Base-by-base conservation (phyloP, 2,888 invertebrate genomes). In the Coenonympha glycerion region DNA sequence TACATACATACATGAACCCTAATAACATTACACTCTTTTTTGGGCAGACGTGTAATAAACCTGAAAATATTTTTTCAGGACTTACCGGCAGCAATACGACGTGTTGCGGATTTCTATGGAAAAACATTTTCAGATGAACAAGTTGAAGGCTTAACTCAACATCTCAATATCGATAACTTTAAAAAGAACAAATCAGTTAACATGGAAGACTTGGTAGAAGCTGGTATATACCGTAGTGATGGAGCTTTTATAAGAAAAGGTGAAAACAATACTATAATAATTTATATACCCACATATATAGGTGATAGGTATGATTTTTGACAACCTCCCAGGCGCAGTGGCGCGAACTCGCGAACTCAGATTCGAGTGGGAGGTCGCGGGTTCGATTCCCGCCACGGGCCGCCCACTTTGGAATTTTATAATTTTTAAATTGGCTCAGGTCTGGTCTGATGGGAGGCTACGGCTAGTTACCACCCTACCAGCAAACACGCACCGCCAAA, bases 101-200 rank as follows among this genome's bases (percentile, higher is more conserved):
- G 81, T 58, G 76, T 92, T 0, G 83, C 89, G 0, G 61, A 76
- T 0, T 92, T 92, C 64, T 69, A 92, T 16, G 81, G 75, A 3
- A 90, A 89, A 65, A 61, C 64, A 0, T 74, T 90, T 40, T 80
- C 73, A 0, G 69, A 75, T 0, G 82, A 88, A 16, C 86, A 93
- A 65, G 63, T 92, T 0, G 64, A 76, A 69, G 72, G 18, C 78
- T 95, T 5, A n/a, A 79, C 83, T 1, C 69, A 90, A 2, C 92
- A 95, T 69, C 87, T 95, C 53, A 85, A 90, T 57, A 92, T 96
- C 56, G 86, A 91, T n/a, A 92, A 90, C 63, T 95, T 96, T 79
- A 90, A 91, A 50, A 84, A 89, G 2, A 95, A 95, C 76, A 86
- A 89, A n/a, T 90, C 91, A 16, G 91, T 93, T 0, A 94, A 95